Conservation (phyloP, 1,140 invertebrate species). For the Oppia nitens region DNA sequence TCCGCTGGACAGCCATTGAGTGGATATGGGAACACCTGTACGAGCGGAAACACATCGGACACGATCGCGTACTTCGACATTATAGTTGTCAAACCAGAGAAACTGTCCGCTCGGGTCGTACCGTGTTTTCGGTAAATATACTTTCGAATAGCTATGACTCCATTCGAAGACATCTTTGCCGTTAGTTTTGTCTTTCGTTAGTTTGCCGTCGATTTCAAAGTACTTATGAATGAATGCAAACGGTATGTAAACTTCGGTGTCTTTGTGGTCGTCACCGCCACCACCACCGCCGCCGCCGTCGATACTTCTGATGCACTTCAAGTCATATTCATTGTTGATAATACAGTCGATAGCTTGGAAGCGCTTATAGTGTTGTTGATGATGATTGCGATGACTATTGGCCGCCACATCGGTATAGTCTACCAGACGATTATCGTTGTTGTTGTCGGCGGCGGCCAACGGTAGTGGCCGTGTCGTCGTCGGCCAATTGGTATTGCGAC, state of each 20-base stretch:
- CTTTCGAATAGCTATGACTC: constrained; percentile 82
- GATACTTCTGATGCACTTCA: constrained; percentile 48
- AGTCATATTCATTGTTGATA: constrained; percentile 72
- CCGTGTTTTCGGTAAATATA: constrained; percentile 66
- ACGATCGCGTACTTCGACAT: constrained; percentile 81
- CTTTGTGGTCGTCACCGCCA: constrained; percentile 37
- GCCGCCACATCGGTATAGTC: too few species aligned
- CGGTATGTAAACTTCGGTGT: constrained; percentile 70
- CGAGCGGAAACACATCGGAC: constrained; percentile 87
- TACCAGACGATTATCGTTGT: too few species aligned
- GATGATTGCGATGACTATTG: too few species aligned
- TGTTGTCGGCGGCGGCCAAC: too few species aligned
- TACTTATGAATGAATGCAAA: constrained; percentile 85
- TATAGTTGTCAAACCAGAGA: constrained; percentile 93
- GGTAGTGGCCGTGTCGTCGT: too few species aligned
- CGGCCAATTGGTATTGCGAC: too few species aligned
- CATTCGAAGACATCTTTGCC: constrained; percentile 53
- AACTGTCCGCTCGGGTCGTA: constrained; percentile 77
- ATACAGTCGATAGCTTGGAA: constrained; percentile 64
- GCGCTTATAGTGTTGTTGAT: too few species aligned
- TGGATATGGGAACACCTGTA: constrained; percentile 81
- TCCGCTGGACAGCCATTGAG: constrained; percentile 60
- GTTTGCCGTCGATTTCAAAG: constrained; percentile 73
- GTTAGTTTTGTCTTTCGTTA: constrained; percentile 30
- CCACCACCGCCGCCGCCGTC: too few species aligned